A percentile compares a stretch with the other conserved stretches of the same genome.
Conservation (phyloP, 2,113 vertebrate genomes). For the Hypomesus transpacificus region DNA sequence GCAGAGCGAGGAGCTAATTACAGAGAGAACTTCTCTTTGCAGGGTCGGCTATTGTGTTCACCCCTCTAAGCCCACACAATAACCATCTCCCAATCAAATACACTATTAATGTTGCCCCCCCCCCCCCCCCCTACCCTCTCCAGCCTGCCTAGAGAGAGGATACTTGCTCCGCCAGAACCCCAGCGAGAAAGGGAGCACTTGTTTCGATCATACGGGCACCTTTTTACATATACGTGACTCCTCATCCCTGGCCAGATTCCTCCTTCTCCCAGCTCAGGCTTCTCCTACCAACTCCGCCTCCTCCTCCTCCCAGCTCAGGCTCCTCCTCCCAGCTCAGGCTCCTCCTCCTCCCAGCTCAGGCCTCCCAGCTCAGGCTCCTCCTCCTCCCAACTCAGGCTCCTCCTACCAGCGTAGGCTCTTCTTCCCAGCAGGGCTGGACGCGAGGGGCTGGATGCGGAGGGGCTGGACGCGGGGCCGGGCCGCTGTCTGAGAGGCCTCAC, state of each 20-base stretch:
- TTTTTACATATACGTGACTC: too few species aligned
- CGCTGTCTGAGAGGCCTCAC: conserved; percentile 91
- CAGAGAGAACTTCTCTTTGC: conserved; percentile 19
- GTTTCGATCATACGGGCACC: too few species aligned
- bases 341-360: not conserved
- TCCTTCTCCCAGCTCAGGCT: too few species aligned
- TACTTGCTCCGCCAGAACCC: not conserved
- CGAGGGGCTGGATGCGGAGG: conserved; percentile 28
- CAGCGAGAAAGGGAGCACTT: too few species aligned
- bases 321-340: not conserved
- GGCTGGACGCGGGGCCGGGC: conserved; percentile 91
- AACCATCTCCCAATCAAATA: conserved; percentile 28
- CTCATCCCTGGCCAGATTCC: too few species aligned
- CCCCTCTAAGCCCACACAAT: conserved; percentile 26
- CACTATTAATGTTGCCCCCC: conserved; percentile 22
- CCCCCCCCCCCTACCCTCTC: not conserved
- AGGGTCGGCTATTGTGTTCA: conserved; percentile 24
- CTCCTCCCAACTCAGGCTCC: too few species aligned
- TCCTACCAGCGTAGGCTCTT: too few species aligned
- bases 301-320: too few species aligned
- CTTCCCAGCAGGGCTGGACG: not conserved
- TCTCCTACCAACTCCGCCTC: too few species aligned
- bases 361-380: too few species aligned
- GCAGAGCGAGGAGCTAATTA: conserved; percentile 34
- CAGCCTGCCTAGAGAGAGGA: not conserved